A percentile compares a stretch with the other conserved stretches of the same genome.
Evolutionary conservation across 2,888 invertebrate genomes (phyloP).

Genomic region (Lepidocyrtoides sp.): DNA sequence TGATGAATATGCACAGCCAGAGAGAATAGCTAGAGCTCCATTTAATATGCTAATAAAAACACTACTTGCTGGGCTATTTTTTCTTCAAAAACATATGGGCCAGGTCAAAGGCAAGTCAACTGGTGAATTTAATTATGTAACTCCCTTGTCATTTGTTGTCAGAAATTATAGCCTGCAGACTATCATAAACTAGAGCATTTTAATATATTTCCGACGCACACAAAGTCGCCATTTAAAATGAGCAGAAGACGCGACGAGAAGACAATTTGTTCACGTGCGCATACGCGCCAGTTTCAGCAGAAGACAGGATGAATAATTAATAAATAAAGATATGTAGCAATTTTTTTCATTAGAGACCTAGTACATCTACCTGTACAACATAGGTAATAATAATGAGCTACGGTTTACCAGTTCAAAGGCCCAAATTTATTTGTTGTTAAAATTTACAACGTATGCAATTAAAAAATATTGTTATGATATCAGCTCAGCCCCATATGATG

Average conservation of each 20-base stretch:
- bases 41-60: constrained; percentile 34
- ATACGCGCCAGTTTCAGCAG: too few relatives aligned
- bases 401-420: constrained; percentile 10
- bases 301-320: not conserved
- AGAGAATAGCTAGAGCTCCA: not conserved
- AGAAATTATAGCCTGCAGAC: not conserved
- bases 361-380: not conserved
- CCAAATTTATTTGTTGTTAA: not conserved
- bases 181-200: not conserved
- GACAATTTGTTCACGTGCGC: not conserved
- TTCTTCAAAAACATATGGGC: constrained; percentile 17
- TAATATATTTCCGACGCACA: not conserved
- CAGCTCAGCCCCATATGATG: not conserved
- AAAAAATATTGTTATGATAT: constrained; percentile 7
- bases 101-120: constrained; percentile 1
- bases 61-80: not conserved
- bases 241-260: not conserved
- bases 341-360: not conserved
- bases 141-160: not conserved
- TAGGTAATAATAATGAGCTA: too few relatives aligned
- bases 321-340: too few relatives aligned
- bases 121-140: constrained; percentile 21
- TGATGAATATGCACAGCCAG: constrained; percentile 19
- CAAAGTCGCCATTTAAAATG: not conserved
- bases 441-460: not conserved